phyloP scores from a whole-genome alignment of 2,888 invertebrate species.

The Abscondita cerata region DNA sequence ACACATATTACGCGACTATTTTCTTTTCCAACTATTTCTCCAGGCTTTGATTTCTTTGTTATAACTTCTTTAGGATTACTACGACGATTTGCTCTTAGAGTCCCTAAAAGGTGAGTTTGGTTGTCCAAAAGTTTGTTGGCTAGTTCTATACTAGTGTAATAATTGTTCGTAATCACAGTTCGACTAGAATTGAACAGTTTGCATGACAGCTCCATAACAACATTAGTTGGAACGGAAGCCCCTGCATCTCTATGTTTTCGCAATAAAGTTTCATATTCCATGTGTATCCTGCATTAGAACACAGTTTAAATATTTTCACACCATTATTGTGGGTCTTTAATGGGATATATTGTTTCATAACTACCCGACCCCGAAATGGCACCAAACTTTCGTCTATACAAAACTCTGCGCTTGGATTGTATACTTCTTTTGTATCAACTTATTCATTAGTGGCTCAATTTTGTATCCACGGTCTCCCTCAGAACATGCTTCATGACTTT shows the following conservation, averaged over 20 bases:
- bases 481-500: no score
- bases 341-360: neutral
- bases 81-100: neutral
- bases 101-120: slow-evolving; percentile 21
- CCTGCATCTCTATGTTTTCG: neutral
- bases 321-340: neutral
- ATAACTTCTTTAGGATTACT: slow-evolving; percentile 7
- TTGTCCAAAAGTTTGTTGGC: slow-evolving; percentile 15
- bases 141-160: slow-evolving; percentile 32
- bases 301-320: neutral
- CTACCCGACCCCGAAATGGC: neutral
- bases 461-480: neutral
- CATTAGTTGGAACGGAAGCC: slow-evolving; percentile 15
- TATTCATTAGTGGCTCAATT: neutral
- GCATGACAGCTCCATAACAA: slow-evolving; percentile 27
- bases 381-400: slow-evolving; percentile 8
- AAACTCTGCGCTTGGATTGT: neutral
- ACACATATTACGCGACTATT: slow-evolving; percentile 39
- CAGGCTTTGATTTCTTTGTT: slow-evolving; percentile 35
- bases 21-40: slow-evolving; percentile 40
- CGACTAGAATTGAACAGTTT: slow-evolving; percentile 27
- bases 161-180: slow-evolving; percentile 34
- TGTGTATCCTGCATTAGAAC: neutral
- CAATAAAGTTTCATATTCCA: slow-evolving; percentile 5
- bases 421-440: neutral